Evolutionary conservation across 2,113 vertebrate genomes (phyloP), one percentile per base, ranked within the genome.

Genomic region (Leptobrachium leishanense): DNA sequence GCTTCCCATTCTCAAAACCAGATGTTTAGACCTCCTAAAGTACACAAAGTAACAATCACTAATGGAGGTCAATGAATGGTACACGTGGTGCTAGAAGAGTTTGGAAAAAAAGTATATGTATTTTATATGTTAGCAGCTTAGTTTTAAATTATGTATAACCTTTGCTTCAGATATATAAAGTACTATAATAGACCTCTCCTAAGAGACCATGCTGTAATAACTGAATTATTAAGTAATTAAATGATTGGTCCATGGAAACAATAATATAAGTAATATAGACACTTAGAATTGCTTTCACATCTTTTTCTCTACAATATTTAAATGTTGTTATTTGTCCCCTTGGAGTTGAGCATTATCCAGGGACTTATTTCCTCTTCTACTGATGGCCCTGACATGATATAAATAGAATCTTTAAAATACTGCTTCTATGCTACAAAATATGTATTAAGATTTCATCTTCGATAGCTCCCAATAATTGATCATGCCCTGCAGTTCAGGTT

Each of bases 371-470:
- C 74, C 74, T 67, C 39, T 7, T 8, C 66, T 2, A 40, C 46
- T 68, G 43, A 76, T 76, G 63, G 50, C 64, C 44, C 63, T 66
- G 39, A 12, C 66, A 20, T 63, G 40, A 46, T 67, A n/a, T 42
- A 64, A 46, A 50, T 39, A 76, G n/a, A 53, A 64, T 67, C 74
- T 67, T 76, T 59, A 50, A 15, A 6, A 76, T 67, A 50, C 41
- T 39, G 12, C 15, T 67, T 50, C 42, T 67, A 15, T 50, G 20
- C 67, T 74, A 65, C 31, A 76, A 7, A 55, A 42, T 42, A 59
- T 59, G 55, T 59, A 12, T 59, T 15, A 8, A 15, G 4, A 12
- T 59, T 59, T 12, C 13, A 12, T 12, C 13, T 59, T 15, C 9
- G 55, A 57, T 12, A 59, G 13, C 55, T 12, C 13, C 13, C 11